A percentile compares a stretch with the other conserved stretches of the same genome.
Conservation (phyloP, 2,888 invertebrate species). For the Lepidochitona cinerea region DNA sequence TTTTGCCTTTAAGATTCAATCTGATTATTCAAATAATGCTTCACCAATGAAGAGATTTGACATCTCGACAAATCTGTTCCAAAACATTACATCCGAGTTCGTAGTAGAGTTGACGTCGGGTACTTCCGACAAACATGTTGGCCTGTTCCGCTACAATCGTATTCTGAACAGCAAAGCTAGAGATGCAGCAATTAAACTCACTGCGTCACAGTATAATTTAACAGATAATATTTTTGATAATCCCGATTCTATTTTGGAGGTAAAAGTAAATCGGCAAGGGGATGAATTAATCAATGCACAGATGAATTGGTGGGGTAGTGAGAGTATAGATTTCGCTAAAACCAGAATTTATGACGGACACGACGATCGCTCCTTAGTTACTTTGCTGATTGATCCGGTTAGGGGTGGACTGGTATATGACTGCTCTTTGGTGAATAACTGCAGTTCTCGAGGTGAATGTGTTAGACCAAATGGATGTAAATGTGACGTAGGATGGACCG, state of each 20-base stretch:
- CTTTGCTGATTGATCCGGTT: slow-evolving; percentile 22
- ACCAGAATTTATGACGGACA: slow-evolving; percentile 20
- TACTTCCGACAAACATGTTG: no score
- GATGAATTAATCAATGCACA: slow-evolving; percentile 14
- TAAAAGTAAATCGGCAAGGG: slow-evolving; percentile 18
- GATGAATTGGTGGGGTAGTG: slow-evolving; percentile 38
- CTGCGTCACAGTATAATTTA: slow-evolving; percentile 19
- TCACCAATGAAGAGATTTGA: slow-evolving; percentile 2
- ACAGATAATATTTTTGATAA: slow-evolving; percentile 31
- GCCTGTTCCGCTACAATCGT: slow-evolving; percentile 23
- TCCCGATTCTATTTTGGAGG: slow-evolving; percentile 24
- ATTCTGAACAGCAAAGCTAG: slow-evolving; percentile 7
- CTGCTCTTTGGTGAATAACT: slow-evolving; percentile 29
- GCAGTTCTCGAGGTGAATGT: slow-evolving; percentile 32
- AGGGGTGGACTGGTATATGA: slow-evolving; percentile 22
- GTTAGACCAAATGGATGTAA: slow-evolving; percentile 31
- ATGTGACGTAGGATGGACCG: slow-evolving; percentile 33
- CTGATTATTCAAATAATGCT: no score
- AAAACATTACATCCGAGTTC: slow-evolving; percentile 15
- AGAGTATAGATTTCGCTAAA: slow-evolving; percentile 3
- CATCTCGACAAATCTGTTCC: slow-evolving; percentile 28
- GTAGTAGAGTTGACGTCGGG: slow-evolving; percentile 12
- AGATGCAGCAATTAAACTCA: slow-evolving; percentile 10
- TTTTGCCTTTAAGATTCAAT: no score
- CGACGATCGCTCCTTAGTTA: slow-evolving; percentile 13